Evolutionary conservation across 2,113 vertebrate genomes (phyloP).

Genomic region (Octodon degus): DNA sequence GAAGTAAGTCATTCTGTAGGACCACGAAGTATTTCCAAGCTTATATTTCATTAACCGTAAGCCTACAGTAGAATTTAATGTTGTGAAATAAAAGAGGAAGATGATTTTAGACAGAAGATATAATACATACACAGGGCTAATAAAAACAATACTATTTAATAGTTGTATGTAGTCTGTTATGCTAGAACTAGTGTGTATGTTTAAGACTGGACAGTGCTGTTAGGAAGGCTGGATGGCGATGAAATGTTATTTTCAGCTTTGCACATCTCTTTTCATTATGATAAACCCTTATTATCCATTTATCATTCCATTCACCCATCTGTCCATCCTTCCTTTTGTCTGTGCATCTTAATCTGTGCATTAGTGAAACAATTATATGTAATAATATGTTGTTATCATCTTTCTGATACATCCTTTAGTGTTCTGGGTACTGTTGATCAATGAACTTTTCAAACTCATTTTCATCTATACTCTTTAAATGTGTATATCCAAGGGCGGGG

Average conservation of each 20-base stretch:
- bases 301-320: neutral
- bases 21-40: neutral
- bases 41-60: neutral
- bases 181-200: neutral
- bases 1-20: neutral
- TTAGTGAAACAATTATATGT: neutral
- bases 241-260: neutral
- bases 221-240: neutral
- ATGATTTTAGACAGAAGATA: neutral
- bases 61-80: neutral
- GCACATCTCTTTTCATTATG: neutral
- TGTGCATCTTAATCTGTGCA: neutral
- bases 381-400: neutral
- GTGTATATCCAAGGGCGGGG: neutral
- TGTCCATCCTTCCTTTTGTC: neutral
- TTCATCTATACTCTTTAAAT: neutral
- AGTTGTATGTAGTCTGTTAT: neutral
- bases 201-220: neutral
- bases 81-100: neutral
- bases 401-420: neutral
- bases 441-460: neutral
- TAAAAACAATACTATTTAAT: neutral
- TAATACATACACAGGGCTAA: neutral
- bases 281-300: neutral
- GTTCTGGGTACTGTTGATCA: neutral